These are phyloP conservation scores for Lytechinus variegatus DNA, from an alignment of 35 echinoderm and acorn worm species.

Conservation along the genomic window DNA sequence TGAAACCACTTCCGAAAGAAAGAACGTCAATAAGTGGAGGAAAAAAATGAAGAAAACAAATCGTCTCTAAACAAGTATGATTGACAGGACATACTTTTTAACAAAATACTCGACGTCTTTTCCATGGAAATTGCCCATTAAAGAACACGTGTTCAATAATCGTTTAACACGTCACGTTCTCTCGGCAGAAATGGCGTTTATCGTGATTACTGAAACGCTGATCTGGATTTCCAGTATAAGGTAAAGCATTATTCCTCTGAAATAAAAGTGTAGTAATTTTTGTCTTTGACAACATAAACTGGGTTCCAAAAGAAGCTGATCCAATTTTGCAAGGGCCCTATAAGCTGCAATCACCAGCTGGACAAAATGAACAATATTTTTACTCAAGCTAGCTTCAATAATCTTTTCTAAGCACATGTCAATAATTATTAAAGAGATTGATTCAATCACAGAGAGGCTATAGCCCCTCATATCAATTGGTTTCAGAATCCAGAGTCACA, in stretches of 20 bases:
- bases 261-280: background rate
- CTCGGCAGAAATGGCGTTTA: background rate
- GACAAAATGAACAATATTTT: too few species aligned
- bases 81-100: background rate
- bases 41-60: background rate
- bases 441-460: too few species aligned
- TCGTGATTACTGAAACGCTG: background rate
- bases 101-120: background rate
- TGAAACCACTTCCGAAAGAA: slow-evolving; percentile 7
- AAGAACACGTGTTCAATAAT: background rate
- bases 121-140: background rate
- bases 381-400: too few species aligned
- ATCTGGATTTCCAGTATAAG: background rate
- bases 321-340: too few species aligned
- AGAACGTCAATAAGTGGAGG: background rate
- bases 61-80: background rate
- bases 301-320: too few species aligned
- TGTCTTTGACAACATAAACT: background rate
- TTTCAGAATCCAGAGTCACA: too few species aligned
- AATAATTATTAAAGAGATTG: too few species aligned
- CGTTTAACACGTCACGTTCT: background rate
- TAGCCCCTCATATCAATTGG: too few species aligned
- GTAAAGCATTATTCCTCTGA: background rate
- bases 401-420: too few species aligned
- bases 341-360: too few species aligned